These are phyloP conservation scores for Thinocorus orbignyianus DNA, from an alignment of 2,113 vertebrate species.

Conservation along the genomic window DNA sequence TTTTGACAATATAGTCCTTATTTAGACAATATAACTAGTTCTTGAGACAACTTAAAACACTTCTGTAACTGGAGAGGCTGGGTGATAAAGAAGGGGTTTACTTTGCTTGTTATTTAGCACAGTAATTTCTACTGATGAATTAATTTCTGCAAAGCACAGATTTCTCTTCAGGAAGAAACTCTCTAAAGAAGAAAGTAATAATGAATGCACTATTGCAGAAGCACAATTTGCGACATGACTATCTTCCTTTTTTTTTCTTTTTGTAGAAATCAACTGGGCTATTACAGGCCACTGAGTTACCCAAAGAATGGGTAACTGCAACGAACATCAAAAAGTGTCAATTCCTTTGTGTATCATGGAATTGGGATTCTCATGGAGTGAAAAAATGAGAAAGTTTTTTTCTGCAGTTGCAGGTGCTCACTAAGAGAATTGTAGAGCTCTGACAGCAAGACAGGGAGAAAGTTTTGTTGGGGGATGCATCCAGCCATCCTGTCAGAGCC, in stretches of 20 bases:
- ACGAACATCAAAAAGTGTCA: neutral
- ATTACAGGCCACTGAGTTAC: neutral
- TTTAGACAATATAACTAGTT: neutral
- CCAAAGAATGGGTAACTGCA: neutral
- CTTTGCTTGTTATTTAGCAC: neutral
- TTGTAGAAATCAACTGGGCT: no score
- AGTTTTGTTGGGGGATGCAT: neutral
- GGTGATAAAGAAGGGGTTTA: neutral
- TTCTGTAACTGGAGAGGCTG: neutral
- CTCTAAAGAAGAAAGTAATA: neutral
- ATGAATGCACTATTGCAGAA: neutral
- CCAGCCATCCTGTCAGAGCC: neutral
- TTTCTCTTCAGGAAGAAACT: neutral
- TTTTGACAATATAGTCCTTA: neutral
- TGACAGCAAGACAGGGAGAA: neutral
- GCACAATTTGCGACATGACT: neutral
- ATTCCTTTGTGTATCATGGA: neutral
- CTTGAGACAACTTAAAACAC: neutral
- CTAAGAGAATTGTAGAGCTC: neutral
- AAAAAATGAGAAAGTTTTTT: neutral
- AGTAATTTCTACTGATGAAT: neutral
- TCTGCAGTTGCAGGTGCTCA: neutral
- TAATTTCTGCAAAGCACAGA: neutral
- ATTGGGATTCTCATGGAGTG: neutral
- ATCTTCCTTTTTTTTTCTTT: no score